phyloP scores from a whole-genome alignment of 2,888 invertebrate species.

The Colletes collaris region DNA sequence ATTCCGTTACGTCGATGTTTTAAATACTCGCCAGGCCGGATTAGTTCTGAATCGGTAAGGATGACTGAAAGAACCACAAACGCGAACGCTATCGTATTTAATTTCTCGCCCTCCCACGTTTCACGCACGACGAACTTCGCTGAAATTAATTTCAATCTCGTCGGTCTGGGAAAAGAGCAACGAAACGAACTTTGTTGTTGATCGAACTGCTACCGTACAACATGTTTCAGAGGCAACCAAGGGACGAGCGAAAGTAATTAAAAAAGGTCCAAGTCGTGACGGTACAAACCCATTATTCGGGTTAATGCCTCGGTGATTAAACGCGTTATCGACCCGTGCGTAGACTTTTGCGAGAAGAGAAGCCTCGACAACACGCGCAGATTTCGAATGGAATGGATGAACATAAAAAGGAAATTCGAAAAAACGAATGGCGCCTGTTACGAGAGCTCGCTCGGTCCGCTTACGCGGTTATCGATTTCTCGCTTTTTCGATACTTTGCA shows the following conservation, averaged over 20 bases:
- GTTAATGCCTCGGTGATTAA: constrained; percentile 27
- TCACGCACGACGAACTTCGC: background rate
- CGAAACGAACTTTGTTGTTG: background rate
- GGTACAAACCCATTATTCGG: constrained; percentile 7
- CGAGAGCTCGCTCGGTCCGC: constrained; percentile 23
- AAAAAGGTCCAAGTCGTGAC: constrained; percentile 1
- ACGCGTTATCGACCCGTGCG: constrained; percentile 38
- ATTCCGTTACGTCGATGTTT: constrained; percentile 20
- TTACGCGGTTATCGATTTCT: constrained; percentile 44
- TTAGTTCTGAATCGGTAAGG: background rate
- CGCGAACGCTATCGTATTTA: background rate
- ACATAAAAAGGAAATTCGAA: constrained; percentile 29
- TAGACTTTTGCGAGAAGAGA: constrained; percentile 2
- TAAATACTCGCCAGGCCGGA: too few species aligned
- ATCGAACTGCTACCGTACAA: background rate
- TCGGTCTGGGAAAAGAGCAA: background rate
- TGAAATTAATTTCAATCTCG: background rate
- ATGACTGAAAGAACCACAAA: background rate
- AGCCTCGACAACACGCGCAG: background rate
- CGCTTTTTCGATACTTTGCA: constrained; percentile 30
- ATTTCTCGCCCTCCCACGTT: background rate
- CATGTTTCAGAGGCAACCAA: background rate
- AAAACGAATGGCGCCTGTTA: constrained; percentile 28
- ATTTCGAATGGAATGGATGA: constrained; percentile 13
- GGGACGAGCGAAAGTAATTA: constrained; percentile 2